Evolutionary conservation across 2,888 invertebrate genomes (phyloP), one percentile per base, ranked within the genome.

Genomic region (Cetonia aurata): DNA sequence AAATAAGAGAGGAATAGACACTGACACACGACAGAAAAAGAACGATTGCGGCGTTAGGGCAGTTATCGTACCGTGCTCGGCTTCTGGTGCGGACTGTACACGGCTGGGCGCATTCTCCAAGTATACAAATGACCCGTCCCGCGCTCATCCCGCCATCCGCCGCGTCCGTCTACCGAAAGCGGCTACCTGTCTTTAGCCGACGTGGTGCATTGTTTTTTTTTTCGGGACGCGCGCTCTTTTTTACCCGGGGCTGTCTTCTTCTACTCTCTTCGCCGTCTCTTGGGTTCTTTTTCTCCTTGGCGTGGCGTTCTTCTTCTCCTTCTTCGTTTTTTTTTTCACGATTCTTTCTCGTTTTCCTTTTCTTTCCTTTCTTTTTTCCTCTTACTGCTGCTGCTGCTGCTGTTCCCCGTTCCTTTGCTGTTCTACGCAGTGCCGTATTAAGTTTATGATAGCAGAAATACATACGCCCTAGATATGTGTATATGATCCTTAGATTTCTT

Each of bases 51-150:
- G 41, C 37, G 56, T 56, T 37, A 56, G 56, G 56, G 56, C 56
- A 56, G 56, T 56, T 37, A 41, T 33, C 33, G 31, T 19, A 10
- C 19, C 33, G 25, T 13, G 25, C 57, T 12, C 69, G 52, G 48
- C 56, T 72, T 69, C 66, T 65, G 55, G 55, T 15, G 55, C 62
- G 17, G 83, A 83, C 79, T 83, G 83, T 84, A 84, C 84, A 82
- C 81, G 83, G 81, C 78, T 82, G 82, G 83, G 83, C 84, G 83
- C 84, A 85, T 84, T 84, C 85, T 84, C 84, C 84, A 81, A 79
- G 83, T 84, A 86, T 85, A 85, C 84, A 84, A 83, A 83, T 86
- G 85, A 86, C 84, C 83, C 83, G 77, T 79, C 76, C 77, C 80
- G 80, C 76, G 73, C 78, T 78, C 76, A 72, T 75, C 79, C 79